A percentile compares a stretch with the other conserved stretches of the same genome.
Evolutionary conservation across 1,140 invertebrate genomes (phyloP).

Genomic region (Drosophila ironensis): DNA sequence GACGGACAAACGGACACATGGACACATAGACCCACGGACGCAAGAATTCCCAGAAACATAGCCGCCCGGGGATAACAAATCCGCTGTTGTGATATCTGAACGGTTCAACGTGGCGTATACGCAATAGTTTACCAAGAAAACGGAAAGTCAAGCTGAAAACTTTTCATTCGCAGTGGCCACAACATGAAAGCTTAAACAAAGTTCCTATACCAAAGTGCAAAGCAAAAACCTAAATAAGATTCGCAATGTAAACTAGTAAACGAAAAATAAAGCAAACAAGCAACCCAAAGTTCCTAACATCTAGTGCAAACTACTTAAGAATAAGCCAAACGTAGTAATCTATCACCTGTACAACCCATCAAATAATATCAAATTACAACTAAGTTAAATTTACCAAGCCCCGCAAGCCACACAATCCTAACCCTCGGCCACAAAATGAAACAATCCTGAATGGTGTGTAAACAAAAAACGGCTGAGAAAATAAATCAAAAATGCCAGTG

Average conservation of each 20-base stretch:
- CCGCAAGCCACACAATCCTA: conserved; percentile 14
- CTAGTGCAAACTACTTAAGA: conserved; percentile 30
- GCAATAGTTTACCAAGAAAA: conserved; percentile 16
- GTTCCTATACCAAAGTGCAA: conserved; percentile 52
- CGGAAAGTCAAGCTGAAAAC: background rate
- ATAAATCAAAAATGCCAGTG: conserved; percentile 48
- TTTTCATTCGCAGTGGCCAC: background rate
- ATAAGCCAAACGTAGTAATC: conserved; percentile 2
- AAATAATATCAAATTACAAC: conserved; percentile 7
- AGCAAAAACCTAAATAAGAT: background rate
- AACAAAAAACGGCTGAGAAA: conserved; percentile 34
- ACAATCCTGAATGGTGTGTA: conserved; percentile 38
- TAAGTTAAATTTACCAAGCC: background rate
- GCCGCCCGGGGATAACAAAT: too few relatives aligned
- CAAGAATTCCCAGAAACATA: conserved; percentile 3
- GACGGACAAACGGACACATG: conserved; percentile 60
- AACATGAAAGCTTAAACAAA: conserved; percentile 17
- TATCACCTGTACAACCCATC: background rate
- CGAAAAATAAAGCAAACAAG: background rate
- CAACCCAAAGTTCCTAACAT: conserved; percentile 58
- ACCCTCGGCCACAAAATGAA: conserved; percentile 26
- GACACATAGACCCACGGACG: conserved; percentile 19
- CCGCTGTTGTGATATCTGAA: conserved; percentile 14
- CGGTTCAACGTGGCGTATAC: conserved; percentile 37
- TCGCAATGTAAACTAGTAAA: conserved; percentile 16